These are phyloP conservation scores for Heliothis peltigera DNA, from an alignment of 2,888 invertebrate species.

Conservation along the genomic window DNA sequence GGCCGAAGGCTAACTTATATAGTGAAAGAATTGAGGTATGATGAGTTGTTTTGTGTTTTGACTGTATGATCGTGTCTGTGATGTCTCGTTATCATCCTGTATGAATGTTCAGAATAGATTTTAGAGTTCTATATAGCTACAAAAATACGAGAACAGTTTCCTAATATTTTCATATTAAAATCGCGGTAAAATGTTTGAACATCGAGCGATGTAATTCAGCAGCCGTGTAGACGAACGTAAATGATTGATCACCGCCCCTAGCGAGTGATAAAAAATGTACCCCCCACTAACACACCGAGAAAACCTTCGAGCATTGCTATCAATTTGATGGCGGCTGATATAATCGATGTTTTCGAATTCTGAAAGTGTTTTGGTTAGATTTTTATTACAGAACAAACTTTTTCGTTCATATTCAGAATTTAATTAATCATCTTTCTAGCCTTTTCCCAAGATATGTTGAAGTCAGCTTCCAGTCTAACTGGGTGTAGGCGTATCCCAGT, in stretches of 20 bases:
- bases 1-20: too few relatives aligned
- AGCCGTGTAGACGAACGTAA: constrained; percentile 31
- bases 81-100: too few relatives aligned
- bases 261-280: constrained; percentile 55
- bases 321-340: constrained; percentile 36
- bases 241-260: constrained; percentile 55
- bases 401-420: too few relatives aligned
- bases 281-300: constrained; percentile 14
- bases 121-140: too few relatives aligned
- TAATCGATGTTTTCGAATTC: constrained; percentile 26
- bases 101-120: too few relatives aligned
- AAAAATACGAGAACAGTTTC: neutral
- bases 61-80: too few relatives aligned
- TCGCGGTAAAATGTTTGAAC: constrained; percentile 30
- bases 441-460: too few relatives aligned
- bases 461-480: too few relatives aligned
- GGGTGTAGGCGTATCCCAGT: too few relatives aligned
- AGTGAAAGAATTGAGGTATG: too few relatives aligned
- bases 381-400: neutral
- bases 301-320: constrained; percentile 34
- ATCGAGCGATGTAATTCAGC: constrained; percentile 21
- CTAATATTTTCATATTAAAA: constrained; percentile 28
- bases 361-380: neutral
- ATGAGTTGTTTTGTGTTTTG: too few relatives aligned
- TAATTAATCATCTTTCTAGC: too few relatives aligned